Base-by-base conservation (phyloP, 2,113 vertebrate species). In the Columba livia region DNA sequence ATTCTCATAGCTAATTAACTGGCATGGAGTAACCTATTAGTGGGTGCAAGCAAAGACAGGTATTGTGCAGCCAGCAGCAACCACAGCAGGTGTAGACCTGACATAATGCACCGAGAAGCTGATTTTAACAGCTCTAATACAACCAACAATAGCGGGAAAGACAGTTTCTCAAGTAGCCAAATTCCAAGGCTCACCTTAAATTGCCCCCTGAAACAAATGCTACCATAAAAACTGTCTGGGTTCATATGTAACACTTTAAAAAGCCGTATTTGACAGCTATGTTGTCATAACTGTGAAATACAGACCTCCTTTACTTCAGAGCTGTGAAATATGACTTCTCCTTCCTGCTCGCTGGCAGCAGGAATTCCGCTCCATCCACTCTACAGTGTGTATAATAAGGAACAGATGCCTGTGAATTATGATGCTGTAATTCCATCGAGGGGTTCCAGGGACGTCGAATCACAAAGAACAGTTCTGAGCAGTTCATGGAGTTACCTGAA, bases 201-300 rank as follows among this genome's bases (percentile, higher is more conserved):
- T 12, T 84, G 89, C 93, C 82, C 91, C 86, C 83, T 84, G 75
- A 75, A 92, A 72, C 78, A 92, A 82, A 92, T 12, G 58, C 51
- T 95, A 67, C 87, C 69, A 70, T 62, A 86, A 89, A 89, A 90
- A 36, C 88, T 54, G 85, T 82, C 93, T 92, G 83, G 88, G 91
- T 58, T 86, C 72, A n/a, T 58, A 65, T 92, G 84, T 25, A 92
- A 80, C 91, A 83, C 89, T 86, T 79, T 71, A 66, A 79, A 86
- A 66, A 86, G 91, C 72, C 29, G 1, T 66, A 88, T 65, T 88
- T 92, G 93, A 95, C 93, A 95, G 93, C 83, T 80, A 44, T 73
- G 91, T 82, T 94, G 94, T 85, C 91, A 72, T 75, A 86, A 70
- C 69, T 72, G 82, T 69, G 91, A 93, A 83, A 61, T 75, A 81